These are phyloP conservation scores for Macrotrachela quadricornifera DNA, from an alignment of 1,140 invertebrate species.

Conservation along the genomic window DNA sequence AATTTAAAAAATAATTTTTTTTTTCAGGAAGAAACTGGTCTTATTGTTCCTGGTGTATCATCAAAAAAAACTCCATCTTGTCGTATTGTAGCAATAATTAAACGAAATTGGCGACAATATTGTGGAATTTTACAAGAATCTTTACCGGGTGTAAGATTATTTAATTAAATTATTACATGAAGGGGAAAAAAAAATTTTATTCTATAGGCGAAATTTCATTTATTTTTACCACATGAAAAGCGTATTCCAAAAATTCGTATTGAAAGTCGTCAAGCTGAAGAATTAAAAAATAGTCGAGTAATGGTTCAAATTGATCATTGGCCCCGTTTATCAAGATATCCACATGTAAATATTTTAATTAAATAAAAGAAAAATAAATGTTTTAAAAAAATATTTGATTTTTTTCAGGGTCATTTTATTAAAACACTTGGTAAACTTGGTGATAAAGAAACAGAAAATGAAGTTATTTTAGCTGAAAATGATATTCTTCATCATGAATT, in stretches of 20 bases:
- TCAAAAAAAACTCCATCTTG: constrained; percentile 45
- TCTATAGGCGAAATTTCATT: neutral
- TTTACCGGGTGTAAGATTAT: neutral
- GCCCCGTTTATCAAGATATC: constrained; percentile 6
- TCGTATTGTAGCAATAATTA: constrained; percentile 74
- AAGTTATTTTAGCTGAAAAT: constrained; percentile 74
- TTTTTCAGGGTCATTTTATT: constrained; percentile 29
- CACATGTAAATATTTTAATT: neutral
- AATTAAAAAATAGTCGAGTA: constrained; percentile 3
- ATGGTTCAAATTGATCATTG: constrained; percentile 8
- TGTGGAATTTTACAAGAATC: constrained; percentile 6
- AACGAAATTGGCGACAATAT: constrained; percentile 64
- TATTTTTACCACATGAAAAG: constrained; percentile 4
- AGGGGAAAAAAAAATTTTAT: neutral
- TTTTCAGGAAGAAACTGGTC: neutral
- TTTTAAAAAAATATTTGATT: neutral
- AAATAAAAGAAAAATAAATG: neutral
- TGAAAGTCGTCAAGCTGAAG: constrained; percentile 6
- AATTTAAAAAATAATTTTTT: neutral
- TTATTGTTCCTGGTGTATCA: neutral
- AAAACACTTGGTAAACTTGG: constrained; percentile 29
- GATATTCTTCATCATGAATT: constrained; percentile 86
- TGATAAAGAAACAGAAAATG: constrained; percentile 75
- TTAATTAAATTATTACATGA: neutral
- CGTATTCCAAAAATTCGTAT: constrained; percentile 8